Base-by-base conservation (phyloP, 2,888 invertebrate genomes). In the Phlogophora meticulosa region DNA sequence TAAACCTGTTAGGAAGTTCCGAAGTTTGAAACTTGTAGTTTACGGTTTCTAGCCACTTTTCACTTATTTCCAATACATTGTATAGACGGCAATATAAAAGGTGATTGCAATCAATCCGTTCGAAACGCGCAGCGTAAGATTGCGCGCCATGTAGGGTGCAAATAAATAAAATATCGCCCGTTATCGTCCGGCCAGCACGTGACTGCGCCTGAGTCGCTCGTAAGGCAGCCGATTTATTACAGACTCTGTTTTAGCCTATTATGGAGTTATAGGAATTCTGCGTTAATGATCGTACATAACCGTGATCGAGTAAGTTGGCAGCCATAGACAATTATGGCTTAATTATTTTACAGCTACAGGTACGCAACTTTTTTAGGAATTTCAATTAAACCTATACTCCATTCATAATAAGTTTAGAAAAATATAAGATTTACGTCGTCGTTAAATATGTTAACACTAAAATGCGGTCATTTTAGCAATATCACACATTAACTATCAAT, bases 121-220 rank as follows among this genome's bases (percentile, higher is more conserved):
- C 11, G 24, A 59, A 53, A 64, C 22, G 51, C 49, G 28, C 32
- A 60, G 69, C 49, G 67, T 66, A 81, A 69, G 78, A 80, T 75
- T 81, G 63, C 52, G 13, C 49, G 34, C 79, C 79, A 36, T 80
- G 52, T 74, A 59, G 17, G 78, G 79, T 5, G 34, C 13, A 48
- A 52, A 69, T 71, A 66, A 78, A 81, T 81, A 75, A 78, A 78
- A 74, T 74, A 81, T 66, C 32, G 34, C 7, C 64, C 48, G 71
- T 57, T 75, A 65, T 61, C 53, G 38, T 4, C 11, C 1, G 22
- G 22, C 43, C 28, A 48, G 79, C 76, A 49, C 49, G 49, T 51
- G 49, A 34, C 20, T 22, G 28, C 28, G 28, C 66, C 61, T 64
- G 69, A 76, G 59, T 48, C 17, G 32, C 63, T 58, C 49, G n/a